Conservation (phyloP, 2,888 invertebrate genomes). For the Malthinus flaveolus region DNA sequence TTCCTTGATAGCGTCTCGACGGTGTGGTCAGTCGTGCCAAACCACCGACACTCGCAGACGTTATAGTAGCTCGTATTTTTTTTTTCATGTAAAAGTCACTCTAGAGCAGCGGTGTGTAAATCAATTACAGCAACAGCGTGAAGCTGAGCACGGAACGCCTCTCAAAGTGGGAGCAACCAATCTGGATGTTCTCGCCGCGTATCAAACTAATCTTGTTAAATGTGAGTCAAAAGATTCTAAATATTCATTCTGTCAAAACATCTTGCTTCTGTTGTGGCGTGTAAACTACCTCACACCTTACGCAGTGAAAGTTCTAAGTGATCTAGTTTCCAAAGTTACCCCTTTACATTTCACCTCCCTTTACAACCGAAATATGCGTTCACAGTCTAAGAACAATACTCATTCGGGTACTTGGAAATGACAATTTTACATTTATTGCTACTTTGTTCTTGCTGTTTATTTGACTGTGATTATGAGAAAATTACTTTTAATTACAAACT, state of each 20-base stretch:
- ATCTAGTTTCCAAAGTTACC: slow-evolving; percentile 29
- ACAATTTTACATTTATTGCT: slow-evolving; percentile 18
- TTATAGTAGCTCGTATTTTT: slow-evolving; percentile 29
- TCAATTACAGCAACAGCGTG: slow-evolving; percentile 65
- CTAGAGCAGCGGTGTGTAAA: slow-evolving; percentile 51
- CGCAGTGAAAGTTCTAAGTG: slow-evolving; percentile 32
- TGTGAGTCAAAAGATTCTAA: slow-evolving; percentile 53
- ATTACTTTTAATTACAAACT: slow-evolving; percentile 6
- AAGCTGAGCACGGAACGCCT: slow-evolving; percentile 51
- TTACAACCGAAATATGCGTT: slow-evolving; percentile 11
- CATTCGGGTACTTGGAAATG: slow-evolving; percentile 23
- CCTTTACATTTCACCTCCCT: slow-evolving; percentile 26
- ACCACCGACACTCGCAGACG: slow-evolving; percentile 48
- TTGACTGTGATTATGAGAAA: slow-evolving; percentile 8
- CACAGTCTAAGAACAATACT: slow-evolving; percentile 21
- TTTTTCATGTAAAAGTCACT: slow-evolving; percentile 23
- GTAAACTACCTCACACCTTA: slow-evolving; percentile 34
- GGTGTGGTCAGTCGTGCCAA: slow-evolving; percentile 59
- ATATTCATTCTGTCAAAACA: slow-evolving; percentile 57
- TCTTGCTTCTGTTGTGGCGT: slow-evolving; percentile 48
- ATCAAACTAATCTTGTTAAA: slow-evolving; percentile 54
- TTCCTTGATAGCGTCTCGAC: slow-evolving; percentile 63
- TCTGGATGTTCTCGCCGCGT: slow-evolving; percentile 54
- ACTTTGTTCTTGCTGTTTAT: slow-evolving; percentile 8
- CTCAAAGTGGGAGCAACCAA: slow-evolving; percentile 57